A percentile compares a stretch with the other conserved stretches of the same genome.
Evolutionary conservation across 2,797 vertebrate genomes (phyloP).

Genomic region (Lacerta viridis): DNA sequence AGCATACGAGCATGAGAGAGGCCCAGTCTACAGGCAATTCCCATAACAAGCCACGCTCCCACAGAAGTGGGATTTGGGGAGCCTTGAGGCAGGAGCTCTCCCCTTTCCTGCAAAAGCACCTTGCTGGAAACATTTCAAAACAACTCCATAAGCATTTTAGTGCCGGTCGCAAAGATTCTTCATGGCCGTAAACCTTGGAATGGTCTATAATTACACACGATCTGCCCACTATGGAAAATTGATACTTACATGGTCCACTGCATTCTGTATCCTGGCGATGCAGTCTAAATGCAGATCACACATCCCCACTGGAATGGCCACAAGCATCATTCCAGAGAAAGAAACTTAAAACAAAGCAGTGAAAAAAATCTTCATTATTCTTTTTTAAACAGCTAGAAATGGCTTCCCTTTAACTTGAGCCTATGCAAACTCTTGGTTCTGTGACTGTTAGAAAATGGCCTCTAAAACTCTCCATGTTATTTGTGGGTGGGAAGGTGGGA

Average conservation of each 20-base stretch:
- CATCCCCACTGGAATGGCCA: slow-evolving; percentile 41
- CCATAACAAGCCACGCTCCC: neutral
- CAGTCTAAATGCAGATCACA: slow-evolving; percentile 75
- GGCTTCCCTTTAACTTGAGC: neutral
- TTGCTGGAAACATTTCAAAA: slow-evolving; percentile 64
- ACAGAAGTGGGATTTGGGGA: neutral
- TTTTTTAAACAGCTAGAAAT: neutral
- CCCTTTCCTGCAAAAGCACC: slow-evolving; percentile 24
- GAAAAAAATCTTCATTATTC: neutral
- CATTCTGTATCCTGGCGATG: slow-evolving; percentile 48
- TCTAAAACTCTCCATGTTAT: too few species aligned
- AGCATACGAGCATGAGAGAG: neutral
- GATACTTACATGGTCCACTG: slow-evolving; percentile 70
- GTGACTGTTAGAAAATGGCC: too few species aligned
- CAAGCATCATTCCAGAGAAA: slow-evolving; percentile 35
- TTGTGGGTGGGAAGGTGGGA: too few species aligned
- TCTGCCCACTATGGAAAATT: slow-evolving; percentile 72
- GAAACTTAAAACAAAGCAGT: slow-evolving; percentile 12
- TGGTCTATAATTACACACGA: slow-evolving; percentile 68
- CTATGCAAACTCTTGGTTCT: neutral
- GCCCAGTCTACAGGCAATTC: neutral
- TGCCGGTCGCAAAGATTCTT: slow-evolving; percentile 62
- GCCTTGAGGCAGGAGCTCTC: neutral
- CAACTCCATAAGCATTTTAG: slow-evolving; percentile 68
- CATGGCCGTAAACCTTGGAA: slow-evolving; percentile 61